Percentiles rank a stretch among this genome's conserved stretches.
These are phyloP conservation scores for Eristalis intricaria DNA, from an alignment of 2,888 invertebrate genomes.

Conservation along the genomic window DNA sequence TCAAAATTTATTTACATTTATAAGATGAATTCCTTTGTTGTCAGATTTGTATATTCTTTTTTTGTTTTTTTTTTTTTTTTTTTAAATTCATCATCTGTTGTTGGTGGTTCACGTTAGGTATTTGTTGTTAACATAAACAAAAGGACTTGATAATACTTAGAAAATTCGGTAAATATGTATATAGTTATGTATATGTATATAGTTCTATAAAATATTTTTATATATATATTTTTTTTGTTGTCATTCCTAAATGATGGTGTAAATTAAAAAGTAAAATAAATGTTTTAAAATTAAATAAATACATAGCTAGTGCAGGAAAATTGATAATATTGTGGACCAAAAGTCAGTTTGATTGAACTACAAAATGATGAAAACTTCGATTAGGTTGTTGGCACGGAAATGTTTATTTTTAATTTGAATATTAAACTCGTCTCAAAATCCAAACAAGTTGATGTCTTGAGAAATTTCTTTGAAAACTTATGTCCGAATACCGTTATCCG, in stretches of 20 bases:
- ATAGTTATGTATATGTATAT: constrained; percentile 35
- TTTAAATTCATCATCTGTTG: constrained; percentile 1
- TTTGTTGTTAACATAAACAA: constrained; percentile 27
- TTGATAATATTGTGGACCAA: constrained; percentile 22
- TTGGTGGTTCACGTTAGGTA: constrained; percentile 63
- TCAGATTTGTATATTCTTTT: constrained; percentile 65
- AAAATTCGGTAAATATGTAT: constrained; percentile 26
- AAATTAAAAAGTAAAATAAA: constrained; percentile 55
- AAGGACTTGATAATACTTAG: not conserved
- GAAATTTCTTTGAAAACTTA: too few species aligned
- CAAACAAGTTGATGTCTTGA: too few species aligned
- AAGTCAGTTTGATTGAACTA: constrained; percentile 10
- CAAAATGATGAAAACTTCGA: too few species aligned
- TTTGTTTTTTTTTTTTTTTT: constrained; percentile 30
- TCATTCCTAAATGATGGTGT: constrained; percentile 64
- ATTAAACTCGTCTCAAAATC: too few species aligned
- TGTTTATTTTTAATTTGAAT: too few species aligned
- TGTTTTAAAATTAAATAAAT: not conserved
- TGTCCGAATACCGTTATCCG: too few species aligned
- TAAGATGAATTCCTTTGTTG: constrained; percentile 70
- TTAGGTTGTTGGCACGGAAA: too few species aligned
- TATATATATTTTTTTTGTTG: not conserved
- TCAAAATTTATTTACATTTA: constrained; percentile 70
- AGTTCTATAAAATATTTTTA: constrained; percentile 58
- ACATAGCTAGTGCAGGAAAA: not conserved